These are phyloP conservation scores for Neodiprion lecontei DNA, from an alignment of 1,140 invertebrate species.

Conservation along the genomic window DNA sequence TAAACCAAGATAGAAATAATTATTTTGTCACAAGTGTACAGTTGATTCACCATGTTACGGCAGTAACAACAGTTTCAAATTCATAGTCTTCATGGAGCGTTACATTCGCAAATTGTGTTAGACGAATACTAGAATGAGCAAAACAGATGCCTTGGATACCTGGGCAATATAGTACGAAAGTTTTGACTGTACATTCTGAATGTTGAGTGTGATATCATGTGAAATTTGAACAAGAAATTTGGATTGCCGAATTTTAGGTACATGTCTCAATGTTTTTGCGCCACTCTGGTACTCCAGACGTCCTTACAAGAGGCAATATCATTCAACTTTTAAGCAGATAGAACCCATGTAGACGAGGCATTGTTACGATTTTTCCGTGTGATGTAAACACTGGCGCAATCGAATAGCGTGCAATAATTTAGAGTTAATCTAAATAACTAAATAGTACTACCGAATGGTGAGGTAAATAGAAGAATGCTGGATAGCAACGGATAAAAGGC, in stretches of 20 bases:
- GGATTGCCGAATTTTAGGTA: too few relatives aligned
- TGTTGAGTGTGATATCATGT: too few relatives aligned
- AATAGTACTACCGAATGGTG: slow-evolving; percentile 45
- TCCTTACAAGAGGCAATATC: background rate
- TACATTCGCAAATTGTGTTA: background rate
- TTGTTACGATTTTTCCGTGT: background rate
- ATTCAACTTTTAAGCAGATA: background rate
- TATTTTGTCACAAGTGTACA: slow-evolving; percentile 33
- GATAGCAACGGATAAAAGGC: slow-evolving; percentile 29
- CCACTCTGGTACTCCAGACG: background rate
- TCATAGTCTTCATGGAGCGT: background rate
- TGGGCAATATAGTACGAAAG: too few relatives aligned
- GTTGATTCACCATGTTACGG: slow-evolving; percentile 39
- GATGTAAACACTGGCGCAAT: background rate
- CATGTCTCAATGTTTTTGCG: background rate
- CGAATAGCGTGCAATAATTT: slow-evolving; percentile 23
- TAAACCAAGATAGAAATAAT: slow-evolving; percentile 29
- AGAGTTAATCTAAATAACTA: slow-evolving; percentile 45
- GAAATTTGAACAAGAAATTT: too few relatives aligned
- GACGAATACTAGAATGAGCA: too few relatives aligned
- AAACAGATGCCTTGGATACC: background rate
- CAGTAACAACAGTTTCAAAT: slow-evolving; percentile 45
- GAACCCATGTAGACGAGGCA: background rate
- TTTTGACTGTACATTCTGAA: too few relatives aligned
- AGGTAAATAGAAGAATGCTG: slow-evolving; percentile 38